Base-by-base conservation (phyloP, 2,113 vertebrate genomes). In the Catharus minimus region DNA sequence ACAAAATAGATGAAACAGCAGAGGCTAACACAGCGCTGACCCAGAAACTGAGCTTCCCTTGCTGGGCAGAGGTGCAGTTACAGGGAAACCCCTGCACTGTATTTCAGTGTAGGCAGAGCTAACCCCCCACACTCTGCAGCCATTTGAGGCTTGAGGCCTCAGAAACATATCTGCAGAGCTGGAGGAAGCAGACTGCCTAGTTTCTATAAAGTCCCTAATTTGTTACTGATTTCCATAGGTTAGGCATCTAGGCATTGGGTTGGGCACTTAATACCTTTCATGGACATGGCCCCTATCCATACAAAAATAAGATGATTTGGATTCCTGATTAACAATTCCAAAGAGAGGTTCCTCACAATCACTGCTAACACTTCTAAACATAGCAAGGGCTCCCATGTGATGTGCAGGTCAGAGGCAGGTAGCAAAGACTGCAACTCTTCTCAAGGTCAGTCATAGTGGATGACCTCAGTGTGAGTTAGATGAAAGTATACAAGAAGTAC, bases 31-130 rank as follows among this genome's bases (percentile, higher is more conserved):
- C 20, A 72, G 9, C 14, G 53, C 17, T 69, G 27, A 38, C 41
- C 19, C 55, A 68, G 61, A 26, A 79, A 78, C 9, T 22, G 60
- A 78, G 8, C 13, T 77, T 83, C 36, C 15, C 39, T 74, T 60
- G 17, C 32, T 82, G 47, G 28, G 43, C 64, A n/a, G 36, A 57
- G 52, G 39, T 18, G 15, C 22, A 61, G 3, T 36, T 72, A 16
- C 1, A 43, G 0, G 5, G 68, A 80, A 58, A 26, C 9, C 18
- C 30, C 83, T 0, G 2, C 20, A 28, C 32, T 16, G 4, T 19
- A 66, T 20, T 2, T 78, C 4, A 9, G 23, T 0, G 1, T 15
- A 60, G 41, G 38, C 49, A 64, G 43, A 32, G 3, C 46, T 68
- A 58, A 60, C 7, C 8, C 33, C 18, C 3, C 57, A 47, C 18